Evolutionary conservation across 30 jellyfish, hydroid and myxozoan species (phyloP).

Genomic region (Turritopsis rubra): DNA sequence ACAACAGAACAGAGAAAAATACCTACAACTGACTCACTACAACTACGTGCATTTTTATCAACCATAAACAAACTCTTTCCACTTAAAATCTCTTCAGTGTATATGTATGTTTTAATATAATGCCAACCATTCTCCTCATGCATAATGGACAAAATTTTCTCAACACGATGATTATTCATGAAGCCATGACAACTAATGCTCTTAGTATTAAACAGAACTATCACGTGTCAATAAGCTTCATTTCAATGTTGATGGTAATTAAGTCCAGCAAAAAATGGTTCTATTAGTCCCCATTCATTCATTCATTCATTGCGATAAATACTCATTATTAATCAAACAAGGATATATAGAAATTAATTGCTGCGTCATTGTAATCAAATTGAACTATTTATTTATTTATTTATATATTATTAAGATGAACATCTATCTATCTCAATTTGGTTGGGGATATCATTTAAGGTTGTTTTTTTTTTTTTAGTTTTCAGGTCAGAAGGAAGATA

Average conservation of each 20-base stretch:
- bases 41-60: background rate
- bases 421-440: too few relatives aligned
- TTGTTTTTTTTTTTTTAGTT: too few relatives aligned
- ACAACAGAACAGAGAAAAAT: background rate
- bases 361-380: background rate
- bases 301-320: background rate
- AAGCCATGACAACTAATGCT: background rate
- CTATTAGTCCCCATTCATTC: too few relatives aligned
- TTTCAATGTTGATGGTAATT: background rate
- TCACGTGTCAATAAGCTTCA: background rate
- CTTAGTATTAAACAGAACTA: background rate
- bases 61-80: background rate
- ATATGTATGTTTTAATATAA: too few relatives aligned
- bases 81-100: background rate
- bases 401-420: too few relatives aligned
- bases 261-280: background rate
- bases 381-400: background rate
- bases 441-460: background rate
- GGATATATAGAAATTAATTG: background rate
- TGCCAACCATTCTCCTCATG: background rate
- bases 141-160: background rate
- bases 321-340: background rate
- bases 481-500: background rate
- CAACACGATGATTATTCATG: background rate
- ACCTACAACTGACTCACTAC: background rate